phyloP scores from a whole-genome alignment of 2,888 invertebrate species.

The Meteorus cinctellus region DNA sequence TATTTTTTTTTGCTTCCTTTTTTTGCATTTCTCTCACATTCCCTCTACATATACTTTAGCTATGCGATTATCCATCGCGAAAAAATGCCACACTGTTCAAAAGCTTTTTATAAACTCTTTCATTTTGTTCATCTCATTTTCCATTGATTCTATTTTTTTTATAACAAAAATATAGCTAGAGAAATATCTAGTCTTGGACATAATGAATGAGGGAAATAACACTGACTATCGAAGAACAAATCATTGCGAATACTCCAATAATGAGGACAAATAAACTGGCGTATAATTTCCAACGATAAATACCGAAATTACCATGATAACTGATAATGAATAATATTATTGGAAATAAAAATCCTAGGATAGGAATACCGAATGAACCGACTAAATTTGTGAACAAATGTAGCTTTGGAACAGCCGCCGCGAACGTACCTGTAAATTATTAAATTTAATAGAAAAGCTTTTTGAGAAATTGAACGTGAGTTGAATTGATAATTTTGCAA shows the following conservation, averaged over 20 bases:
- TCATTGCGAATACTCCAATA: slow-evolving; percentile 52
- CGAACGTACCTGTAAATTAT: slow-evolving; percentile 54
- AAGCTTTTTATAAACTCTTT: background rate
- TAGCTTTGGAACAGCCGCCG: slow-evolving; percentile 56
- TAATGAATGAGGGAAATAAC: slow-evolving; percentile 50
- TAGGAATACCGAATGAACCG: slow-evolving; percentile 56
- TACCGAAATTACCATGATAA: slow-evolving; percentile 55
- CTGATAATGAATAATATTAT: slow-evolving; percentile 55
- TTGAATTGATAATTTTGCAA: background rate
- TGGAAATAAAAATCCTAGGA: slow-evolving; percentile 59
- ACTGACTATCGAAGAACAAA: slow-evolving; percentile 52
- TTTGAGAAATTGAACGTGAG: slow-evolving; percentile 4
- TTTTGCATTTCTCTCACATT: slow-evolving; percentile 38
- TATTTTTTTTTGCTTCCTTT: slow-evolving; percentile 41
- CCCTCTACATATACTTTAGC: slow-evolving; percentile 43
- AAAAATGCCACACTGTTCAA: background rate
- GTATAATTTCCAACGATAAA: slow-evolving; percentile 57
- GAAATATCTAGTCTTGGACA: background rate
- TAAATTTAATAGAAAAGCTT: slow-evolving; percentile 36
- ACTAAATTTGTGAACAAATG: slow-evolving; percentile 58
- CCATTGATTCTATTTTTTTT: background rate
- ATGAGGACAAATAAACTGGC: slow-evolving; percentile 50
- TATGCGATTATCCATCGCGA: slow-evolving; percentile 42
- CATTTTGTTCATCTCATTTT: background rate
- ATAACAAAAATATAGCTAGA: too few relatives aligned